A percentile compares a stretch with the other conserved stretches of the same genome.
These are phyloP conservation scores for Lapara coniferarum DNA, from an alignment of 2,888 invertebrate species.

Conservation along the genomic window DNA sequence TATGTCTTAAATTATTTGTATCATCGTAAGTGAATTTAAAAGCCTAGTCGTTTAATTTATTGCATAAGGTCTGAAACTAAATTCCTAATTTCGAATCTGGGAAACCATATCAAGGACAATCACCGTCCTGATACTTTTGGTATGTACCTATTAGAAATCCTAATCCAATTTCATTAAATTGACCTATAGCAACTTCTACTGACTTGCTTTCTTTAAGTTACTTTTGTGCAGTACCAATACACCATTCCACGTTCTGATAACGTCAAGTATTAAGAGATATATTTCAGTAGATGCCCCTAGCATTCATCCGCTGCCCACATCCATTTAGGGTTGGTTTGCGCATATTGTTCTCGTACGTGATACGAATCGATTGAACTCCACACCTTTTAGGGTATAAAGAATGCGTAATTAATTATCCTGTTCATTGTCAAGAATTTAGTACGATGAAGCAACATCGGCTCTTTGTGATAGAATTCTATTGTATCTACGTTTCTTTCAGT, in stretches of 20 bases:
- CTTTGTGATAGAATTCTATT: slow-evolving; percentile 13
- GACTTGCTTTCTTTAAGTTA: no score
- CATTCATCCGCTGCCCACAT: slow-evolving; percentile 27
- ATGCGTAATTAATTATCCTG: slow-evolving; percentile 33
- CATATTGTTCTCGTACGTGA: slow-evolving; percentile 29
- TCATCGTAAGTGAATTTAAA: no score
- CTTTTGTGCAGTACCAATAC: background rate
- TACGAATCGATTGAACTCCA: slow-evolving; percentile 25
- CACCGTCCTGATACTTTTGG: no score
- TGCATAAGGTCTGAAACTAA: no score
- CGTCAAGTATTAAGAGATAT: slow-evolving; percentile 8
- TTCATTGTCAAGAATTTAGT: slow-evolving; percentile 25
- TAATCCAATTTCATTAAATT: background rate
- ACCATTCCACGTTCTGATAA: slow-evolving; percentile 8
- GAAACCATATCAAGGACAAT: no score
- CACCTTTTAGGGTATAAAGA: slow-evolving; percentile 28
- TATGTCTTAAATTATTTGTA: no score
- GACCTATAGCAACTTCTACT: background rate
- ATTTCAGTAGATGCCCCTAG: slow-evolving; percentile 14
- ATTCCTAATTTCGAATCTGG: no score
- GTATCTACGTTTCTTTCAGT: background rate
- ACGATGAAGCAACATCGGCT: slow-evolving; percentile 11
- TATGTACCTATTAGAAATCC: no score
- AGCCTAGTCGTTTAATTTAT: no score
- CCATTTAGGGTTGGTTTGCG: slow-evolving; percentile 29